phyloP scores from a whole-genome alignment of 2,113 vertebrate genomes.

The Tragelaphus strepsiceros region DNA sequence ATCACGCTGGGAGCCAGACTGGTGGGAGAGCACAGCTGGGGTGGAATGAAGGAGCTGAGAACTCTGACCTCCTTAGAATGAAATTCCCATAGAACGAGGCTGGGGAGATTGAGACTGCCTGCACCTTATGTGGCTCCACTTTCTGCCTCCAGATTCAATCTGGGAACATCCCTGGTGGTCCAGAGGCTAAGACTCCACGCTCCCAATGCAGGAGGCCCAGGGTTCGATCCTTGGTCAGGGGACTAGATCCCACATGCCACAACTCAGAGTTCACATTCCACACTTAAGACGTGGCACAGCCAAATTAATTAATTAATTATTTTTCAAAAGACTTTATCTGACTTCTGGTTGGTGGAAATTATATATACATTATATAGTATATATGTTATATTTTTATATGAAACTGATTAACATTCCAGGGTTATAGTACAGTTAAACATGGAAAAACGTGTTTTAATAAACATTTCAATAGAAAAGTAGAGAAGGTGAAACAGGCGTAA shows the following conservation, averaged over 20 bases:
- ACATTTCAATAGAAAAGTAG: not conserved
- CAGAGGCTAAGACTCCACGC: not conserved
- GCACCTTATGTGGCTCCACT: not conserved
- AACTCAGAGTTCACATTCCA: not conserved
- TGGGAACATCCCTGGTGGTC: not conserved
- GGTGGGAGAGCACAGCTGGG: not conserved
- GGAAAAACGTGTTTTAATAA: not conserved
- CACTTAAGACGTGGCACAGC: not conserved
- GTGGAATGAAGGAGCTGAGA: not conserved
- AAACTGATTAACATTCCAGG: not conserved
- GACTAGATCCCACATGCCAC: not conserved
- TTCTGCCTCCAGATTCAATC: not conserved
- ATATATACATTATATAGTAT: not conserved
- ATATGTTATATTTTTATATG: not conserved
- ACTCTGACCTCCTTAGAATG: not conserved
- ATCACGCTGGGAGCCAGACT: too few species aligned
- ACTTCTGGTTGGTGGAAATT: not conserved
- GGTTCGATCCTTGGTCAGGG: not conserved
- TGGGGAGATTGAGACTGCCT: not conserved
- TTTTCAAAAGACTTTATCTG: not conserved
- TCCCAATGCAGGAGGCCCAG: not conserved
- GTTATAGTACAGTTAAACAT: not conserved
- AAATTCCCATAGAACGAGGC: not conserved
- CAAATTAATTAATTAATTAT: not conserved
- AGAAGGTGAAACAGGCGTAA: not conserved